Evolutionary conservation across 2,888 invertebrate genomes (phyloP).

Genomic region (Hipparchia sbordonii): DNA sequence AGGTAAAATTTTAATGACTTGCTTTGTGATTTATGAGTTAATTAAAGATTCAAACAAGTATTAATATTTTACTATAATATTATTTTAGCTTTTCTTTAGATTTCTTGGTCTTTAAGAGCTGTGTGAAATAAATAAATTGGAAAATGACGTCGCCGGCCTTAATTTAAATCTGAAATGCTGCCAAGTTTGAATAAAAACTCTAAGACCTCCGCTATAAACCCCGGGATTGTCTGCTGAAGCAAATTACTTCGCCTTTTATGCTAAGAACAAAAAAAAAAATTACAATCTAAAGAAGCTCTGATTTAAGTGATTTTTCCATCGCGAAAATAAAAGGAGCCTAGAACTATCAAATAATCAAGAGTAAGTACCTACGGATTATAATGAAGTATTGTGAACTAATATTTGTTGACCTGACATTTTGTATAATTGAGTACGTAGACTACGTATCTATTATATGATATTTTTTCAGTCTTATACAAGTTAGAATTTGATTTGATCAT

Average conservation of each 20-base stretch:
- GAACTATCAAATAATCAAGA: neutral
- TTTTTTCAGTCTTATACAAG: too few relatives aligned
- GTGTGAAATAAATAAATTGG: constrained; percentile 8
- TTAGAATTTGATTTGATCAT: too few relatives aligned
- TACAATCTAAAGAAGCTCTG: constrained; percentile 2
- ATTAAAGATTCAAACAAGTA: neutral
- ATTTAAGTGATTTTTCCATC: neutral
- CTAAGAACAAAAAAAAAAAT: constrained; percentile 23
- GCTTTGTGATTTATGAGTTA: too few relatives aligned
- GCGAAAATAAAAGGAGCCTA: neutral
- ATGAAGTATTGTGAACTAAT: too few relatives aligned
- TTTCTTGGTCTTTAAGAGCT: neutral
- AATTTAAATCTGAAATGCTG: constrained; percentile 21
- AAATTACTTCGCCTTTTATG: constrained; percentile 27
- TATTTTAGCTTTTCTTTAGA: neutral
- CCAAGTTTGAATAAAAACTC: constrained; percentile 23
- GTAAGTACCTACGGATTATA: too few relatives aligned
- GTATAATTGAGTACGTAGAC: too few relatives aligned
- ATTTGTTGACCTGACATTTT: too few relatives aligned
- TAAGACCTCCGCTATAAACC: constrained; percentile 18
- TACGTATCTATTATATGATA: too few relatives aligned
- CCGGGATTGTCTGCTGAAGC: constrained; percentile 15
- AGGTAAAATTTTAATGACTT: too few relatives aligned
- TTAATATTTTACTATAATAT: neutral
- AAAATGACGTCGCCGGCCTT: constrained; percentile 2